Percentiles rank a stretch among this genome's conserved stretches.
Evolutionary conservation across 2,797 vertebrate genomes (phyloP).

Genomic region (Myotis pilosus): DNA sequence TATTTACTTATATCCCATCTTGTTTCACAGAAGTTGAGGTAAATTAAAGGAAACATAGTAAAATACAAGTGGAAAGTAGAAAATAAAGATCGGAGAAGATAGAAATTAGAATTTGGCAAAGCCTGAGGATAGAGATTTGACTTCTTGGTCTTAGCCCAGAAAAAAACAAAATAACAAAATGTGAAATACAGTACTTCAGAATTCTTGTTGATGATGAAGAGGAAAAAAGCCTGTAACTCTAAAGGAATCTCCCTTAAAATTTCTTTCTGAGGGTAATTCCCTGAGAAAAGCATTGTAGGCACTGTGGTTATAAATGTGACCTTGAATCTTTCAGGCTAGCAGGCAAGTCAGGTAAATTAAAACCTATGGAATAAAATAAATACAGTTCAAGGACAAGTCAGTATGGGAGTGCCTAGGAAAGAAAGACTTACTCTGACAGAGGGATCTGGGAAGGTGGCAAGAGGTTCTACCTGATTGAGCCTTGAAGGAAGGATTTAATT

Average conservation of each 20-base stretch:
- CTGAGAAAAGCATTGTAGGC: background rate
- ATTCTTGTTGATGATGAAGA: slow-evolving; percentile 16
- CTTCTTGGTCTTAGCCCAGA: background rate
- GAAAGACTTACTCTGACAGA: background rate
- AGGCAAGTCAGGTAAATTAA: slow-evolving; percentile 20
- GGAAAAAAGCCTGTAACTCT: background rate
- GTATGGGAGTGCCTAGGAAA: background rate
- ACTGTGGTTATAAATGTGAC: slow-evolving; percentile 24
- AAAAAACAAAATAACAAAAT: slow-evolving; percentile 16
- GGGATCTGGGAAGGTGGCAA: background rate
- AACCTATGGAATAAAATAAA: slow-evolving; percentile 11
- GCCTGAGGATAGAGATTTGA: background rate
- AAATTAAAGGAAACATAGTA: slow-evolving; percentile 40
- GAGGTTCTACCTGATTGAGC: background rate
- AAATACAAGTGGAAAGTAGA: background rate
- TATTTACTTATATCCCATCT: slow-evolving; percentile 54
- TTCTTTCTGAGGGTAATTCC: slow-evolving; percentile 47
- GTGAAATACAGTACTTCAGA: background rate
- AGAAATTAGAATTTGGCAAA: slow-evolving; percentile 20
- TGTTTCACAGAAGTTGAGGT: slow-evolving; percentile 17
- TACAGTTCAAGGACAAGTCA: background rate
- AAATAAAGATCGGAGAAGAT: slow-evolving; percentile 13
- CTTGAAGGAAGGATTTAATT: background rate
- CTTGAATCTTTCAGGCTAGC: slow-evolving; percentile 41
- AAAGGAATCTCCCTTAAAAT: background rate